Base-by-base conservation (phyloP, 2,888 invertebrate species). In the Pammene fasciana region DNA sequence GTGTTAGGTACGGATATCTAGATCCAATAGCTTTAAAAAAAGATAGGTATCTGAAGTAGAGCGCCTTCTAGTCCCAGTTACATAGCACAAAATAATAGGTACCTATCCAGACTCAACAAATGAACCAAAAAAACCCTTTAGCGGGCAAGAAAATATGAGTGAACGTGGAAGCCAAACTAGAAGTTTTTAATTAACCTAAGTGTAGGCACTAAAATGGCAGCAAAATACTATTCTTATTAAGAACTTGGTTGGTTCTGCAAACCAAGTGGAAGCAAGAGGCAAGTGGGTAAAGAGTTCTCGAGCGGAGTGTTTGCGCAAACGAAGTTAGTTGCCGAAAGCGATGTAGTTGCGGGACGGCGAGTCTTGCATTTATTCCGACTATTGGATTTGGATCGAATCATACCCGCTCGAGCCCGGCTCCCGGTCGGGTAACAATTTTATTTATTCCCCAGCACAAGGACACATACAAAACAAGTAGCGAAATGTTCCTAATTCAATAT, bases 331-430 rank as follows among this genome's bases (percentile, higher is more conserved):
- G 81, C 80, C 79, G 75, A 81, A 81, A 82, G 82, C 82, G 79
- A 82, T 80, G 82, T 80, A 78, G 76, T 73, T 68, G 78, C 73
- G 72, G 73, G 74, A 61, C 74, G 73, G 75, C 79, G 79, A 78
- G 78, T 76, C 82, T 82, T 82, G 82, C 81, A 84, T 83, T 86
- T 83, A 82, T 80, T 78, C 79, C 74, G 78, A 76, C 81, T 83
- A 86, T 86, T 85, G 82, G 81, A 85, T 85, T 84, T 81, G 76
- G 74, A 82, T 80, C 78, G 79, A 82, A 83, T 82, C 79, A 82
- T 80, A 78, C 74, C 75, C 72, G 79, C 80, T 79, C 76, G 46
- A 60, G 41, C 65, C 60, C 70, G 48, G 55, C 45, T 55, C 46
- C 48, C 59, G 54, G 54, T 55, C 65, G 26, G 65, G 65, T 46